A percentile compares a stretch with the other conserved stretches of the same genome.
Evolutionary conservation across 2,888 invertebrate genomes (phyloP).

Genomic region (Agriopis leucophaearia): DNA sequence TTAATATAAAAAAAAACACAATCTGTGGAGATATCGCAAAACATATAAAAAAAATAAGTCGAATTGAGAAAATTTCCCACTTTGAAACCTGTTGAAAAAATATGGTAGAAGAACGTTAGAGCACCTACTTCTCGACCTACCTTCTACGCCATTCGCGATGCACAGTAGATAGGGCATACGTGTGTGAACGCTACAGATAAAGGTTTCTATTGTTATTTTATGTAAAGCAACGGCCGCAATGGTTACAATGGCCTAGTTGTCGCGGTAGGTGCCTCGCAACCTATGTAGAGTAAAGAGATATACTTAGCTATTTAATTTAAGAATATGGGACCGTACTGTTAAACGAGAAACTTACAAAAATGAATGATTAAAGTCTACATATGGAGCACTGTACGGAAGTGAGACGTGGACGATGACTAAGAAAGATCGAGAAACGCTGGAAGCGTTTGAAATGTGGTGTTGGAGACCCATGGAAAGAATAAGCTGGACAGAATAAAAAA

Average conservation of each 20-base stretch:
- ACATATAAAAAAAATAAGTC: too few relatives aligned
- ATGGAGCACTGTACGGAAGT: too few relatives aligned
- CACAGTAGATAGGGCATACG: slow-evolving; percentile 46
- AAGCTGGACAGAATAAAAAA: too few relatives aligned
- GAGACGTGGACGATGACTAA: too few relatives aligned
- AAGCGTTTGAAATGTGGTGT: too few relatives aligned
- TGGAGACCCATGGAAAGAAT: too few relatives aligned
- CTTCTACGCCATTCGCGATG: slow-evolving; percentile 38
- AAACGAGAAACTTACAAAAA: too few relatives aligned
- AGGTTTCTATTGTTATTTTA: slow-evolving; percentile 46
- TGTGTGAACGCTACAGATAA: slow-evolving; percentile 44
- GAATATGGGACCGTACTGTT: background rate
- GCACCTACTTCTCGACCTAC: slow-evolving; percentile 3
- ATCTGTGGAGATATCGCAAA: too few relatives aligned
- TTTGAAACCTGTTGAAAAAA: background rate
- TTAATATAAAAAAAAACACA: too few relatives aligned
- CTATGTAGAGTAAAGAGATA: slow-evolving; percentile 3
- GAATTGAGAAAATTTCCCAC: too few relatives aligned
- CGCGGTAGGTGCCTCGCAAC: slow-evolving; percentile 6
- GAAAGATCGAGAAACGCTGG: too few relatives aligned
- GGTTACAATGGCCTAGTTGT: slow-evolving; percentile 37
- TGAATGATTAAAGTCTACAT: too few relatives aligned
- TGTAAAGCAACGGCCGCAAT: slow-evolving; percentile 35
- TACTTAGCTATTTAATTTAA: background rate
- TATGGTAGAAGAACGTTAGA: background rate